Evolutionary conservation across 2,113 vertebrate species (phyloP), one percentile per base, ranked within the genome.

Genomic region (Paratilapia polleni): DNA sequence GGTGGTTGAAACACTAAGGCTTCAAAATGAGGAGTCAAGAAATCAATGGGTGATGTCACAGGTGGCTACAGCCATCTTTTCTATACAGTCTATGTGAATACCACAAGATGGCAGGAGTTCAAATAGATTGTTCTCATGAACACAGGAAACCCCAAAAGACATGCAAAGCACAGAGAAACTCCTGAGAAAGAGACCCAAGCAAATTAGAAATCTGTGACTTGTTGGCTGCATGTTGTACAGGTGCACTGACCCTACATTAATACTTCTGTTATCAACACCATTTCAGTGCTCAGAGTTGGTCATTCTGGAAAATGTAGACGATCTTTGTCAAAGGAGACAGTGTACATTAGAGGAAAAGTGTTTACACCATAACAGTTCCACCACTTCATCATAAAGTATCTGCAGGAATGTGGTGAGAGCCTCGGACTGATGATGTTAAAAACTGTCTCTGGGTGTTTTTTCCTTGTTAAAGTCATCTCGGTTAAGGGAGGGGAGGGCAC

Each of bases 401-500:
- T 59, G 59, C 31, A 22, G 47, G 82, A 84, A 86, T 64, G 83
- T 81, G 87, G 76, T 20, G 81, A 63, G 76, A 56, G 58, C 81
- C 28, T 77, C n/a, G 81, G 28, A 36, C 57, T 76, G 77, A 28
- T 89, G 85, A 34, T 77, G 62, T 49, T 56, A 31, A 56, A 49
- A 41, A 41, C 64, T 58, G 41, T 87, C 63, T 82, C 84, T 43
- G 80, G 63, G 56, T 83, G 77, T 82, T 78, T 88, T 58, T 70
- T 77, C 79, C 80, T 80, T 14, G 24, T 88, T 90, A 87, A 86
- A 91, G 56, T 31, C 70, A n/a, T 75, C 80, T 68, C 5, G 49
- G 80, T 82, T 61, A 12, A 82, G 58, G 43, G 43, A 28, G 62
- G 24, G 62, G n/a, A n/a, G 78, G 66, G 15, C 6, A 54, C 49